A percentile compares a stretch with the other conserved stretches of the same genome.
These are phyloP conservation scores for Gopherus evgoodei DNA, from an alignment of 2,113 vertebrate genomes.

Conservation along the genomic window DNA sequence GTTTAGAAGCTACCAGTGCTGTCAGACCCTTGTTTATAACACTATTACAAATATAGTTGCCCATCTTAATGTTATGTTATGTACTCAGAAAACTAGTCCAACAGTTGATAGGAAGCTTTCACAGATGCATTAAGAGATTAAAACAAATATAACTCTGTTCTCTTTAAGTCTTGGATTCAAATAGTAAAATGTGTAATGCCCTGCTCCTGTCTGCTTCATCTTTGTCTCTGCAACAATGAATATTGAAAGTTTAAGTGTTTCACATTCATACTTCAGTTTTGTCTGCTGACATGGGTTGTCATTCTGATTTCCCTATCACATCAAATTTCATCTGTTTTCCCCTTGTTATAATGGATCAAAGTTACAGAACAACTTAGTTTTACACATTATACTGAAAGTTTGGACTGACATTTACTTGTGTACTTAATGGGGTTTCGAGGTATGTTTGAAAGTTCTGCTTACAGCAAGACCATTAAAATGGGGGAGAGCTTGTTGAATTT, in stretches of 20 bases:
- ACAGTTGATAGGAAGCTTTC: not conserved
- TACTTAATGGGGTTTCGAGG: not conserved
- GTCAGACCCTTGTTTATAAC: not conserved
- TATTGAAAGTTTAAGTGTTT: not conserved
- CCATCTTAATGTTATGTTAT: too few relatives aligned
- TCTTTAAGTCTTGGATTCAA: not conserved
- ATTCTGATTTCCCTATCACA: not conserved
- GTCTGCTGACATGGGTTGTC: too few relatives aligned
- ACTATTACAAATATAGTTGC: not conserved
- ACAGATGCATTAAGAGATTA: not conserved
- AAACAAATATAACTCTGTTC: not conserved
- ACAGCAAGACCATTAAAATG: not conserved
- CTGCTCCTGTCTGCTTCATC: not conserved
- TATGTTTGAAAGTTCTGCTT: not conserved
- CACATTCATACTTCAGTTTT: not conserved
- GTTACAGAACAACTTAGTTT: not conserved
- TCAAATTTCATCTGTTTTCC: not conserved
- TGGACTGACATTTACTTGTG: not conserved
- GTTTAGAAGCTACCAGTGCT: too few relatives aligned
- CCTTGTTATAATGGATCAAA: not conserved
- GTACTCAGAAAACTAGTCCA: not conserved
- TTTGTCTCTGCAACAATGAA: not conserved
- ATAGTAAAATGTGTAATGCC: not conserved
- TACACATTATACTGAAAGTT: too few relatives aligned
- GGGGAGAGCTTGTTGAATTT: not conserved